Evolutionary conservation across 1,140 invertebrate species (phyloP).

Genomic region (Pseudomyrmex pallidus): DNA sequence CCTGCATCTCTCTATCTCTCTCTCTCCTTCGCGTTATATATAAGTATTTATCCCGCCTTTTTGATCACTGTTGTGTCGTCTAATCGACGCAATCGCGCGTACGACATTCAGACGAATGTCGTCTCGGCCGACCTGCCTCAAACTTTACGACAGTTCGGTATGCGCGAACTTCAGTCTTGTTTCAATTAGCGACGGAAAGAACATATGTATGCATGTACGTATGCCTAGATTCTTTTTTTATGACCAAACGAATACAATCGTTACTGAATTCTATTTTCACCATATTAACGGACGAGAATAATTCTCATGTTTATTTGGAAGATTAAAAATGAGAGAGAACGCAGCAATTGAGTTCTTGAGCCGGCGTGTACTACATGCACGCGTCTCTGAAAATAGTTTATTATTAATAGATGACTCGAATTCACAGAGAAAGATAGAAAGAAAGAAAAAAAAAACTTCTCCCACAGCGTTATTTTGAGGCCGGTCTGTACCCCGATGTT

Average conservation of each 20-base stretch:
- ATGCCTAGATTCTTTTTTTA: neutral
- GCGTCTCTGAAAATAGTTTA: slow-evolving; percentile 71
- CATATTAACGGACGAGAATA: neutral
- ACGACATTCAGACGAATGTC: neutral
- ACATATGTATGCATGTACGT: no score
- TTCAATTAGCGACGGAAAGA: no score
- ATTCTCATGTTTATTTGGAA: neutral
- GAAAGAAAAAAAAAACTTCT: neutral
- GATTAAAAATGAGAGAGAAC: neutral
- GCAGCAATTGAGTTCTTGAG: slow-evolving; percentile 25
- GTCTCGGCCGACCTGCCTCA: neutral
- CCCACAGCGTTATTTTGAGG: slow-evolving; percentile 77
- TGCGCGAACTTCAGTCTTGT: neutral
- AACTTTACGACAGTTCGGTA: neutral
- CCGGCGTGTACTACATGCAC: slow-evolving; percentile 40
- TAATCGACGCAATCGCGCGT: slow-evolving; percentile 67
- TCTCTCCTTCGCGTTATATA: slow-evolving; percentile 31
- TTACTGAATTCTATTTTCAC: neutral
- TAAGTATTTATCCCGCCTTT: slow-evolving; percentile 70
- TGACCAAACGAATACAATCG: neutral
- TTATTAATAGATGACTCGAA: slow-evolving; percentile 73
- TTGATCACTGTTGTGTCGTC: slow-evolving; percentile 66
- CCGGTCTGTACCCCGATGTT: slow-evolving; percentile 76
- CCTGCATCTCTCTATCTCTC: slow-evolving; percentile 26
- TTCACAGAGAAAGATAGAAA: slow-evolving; percentile 17